Base-by-base conservation (phyloP, 2,113 vertebrate genomes). In the Tachuris rubrigastra region DNA sequence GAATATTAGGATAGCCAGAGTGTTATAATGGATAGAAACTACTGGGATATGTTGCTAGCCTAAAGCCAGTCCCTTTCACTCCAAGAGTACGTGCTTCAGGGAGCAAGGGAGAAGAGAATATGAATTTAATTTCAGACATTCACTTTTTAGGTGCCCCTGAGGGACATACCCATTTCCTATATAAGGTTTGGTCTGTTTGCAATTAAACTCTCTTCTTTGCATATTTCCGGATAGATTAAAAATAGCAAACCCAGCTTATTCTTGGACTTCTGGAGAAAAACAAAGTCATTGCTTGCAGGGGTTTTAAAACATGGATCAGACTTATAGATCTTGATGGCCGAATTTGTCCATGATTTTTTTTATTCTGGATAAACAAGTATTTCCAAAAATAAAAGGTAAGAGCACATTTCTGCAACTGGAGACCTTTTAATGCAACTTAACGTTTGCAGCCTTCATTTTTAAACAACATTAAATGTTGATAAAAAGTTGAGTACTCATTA, bases 151-250 rank as follows among this genome's bases (percentile, higher is more conserved):
- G 96, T 98, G 97, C 92, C 97, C 96, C 94, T 46, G 0, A 96
- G 98, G 96, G 98, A 95, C 23, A 25, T 92, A 92, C 92, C 92
- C 96, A 96, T 97, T 98, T 98, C 96, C 97, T 98, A 98, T 96
- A 97, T 98, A 98, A 97, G 97, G 97, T 97, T 96, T 93, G 93
- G 94, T 98, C 98, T 98, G 98, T 98, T 98, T 97, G 98, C 95
- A 98, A 98, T 98, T 98, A 98, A 97, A 91, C 59, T 96, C 85
- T 97, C 95, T 93, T 97, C 96, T 98, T 96, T 97, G 97, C 97
- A 97, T 98, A 98, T 97, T 98, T 98, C 97, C 85, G 71, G 98
- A 93, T 21, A 97, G 97, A 98, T 98, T 98, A 98, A 98, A 98
- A 98, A 98, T 98, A 98, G 98, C 68, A 91, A 97, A 97, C 96